A percentile compares a stretch with the other conserved stretches of the same genome.
phyloP scores from a whole-genome alignment of 2,888 invertebrate species.

The Alsophila aescularia region DNA sequence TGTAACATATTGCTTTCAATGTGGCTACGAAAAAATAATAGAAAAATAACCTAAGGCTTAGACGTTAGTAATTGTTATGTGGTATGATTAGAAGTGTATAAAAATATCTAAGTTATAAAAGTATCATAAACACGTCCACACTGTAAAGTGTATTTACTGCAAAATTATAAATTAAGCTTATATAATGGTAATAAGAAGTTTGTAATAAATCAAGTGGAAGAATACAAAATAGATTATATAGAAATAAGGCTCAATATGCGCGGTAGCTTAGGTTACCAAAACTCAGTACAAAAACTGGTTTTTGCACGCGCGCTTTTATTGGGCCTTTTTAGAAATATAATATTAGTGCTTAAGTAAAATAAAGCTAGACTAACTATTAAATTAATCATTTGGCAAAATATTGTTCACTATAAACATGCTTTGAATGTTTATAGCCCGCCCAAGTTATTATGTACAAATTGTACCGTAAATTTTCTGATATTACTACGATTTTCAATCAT shows the following conservation, averaged over 20 bases:
- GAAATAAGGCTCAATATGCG: too few species aligned
- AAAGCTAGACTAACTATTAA: background rate
- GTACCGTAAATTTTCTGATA: background rate
- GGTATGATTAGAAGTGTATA: slow-evolving; percentile 15
- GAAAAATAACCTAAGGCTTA: background rate
- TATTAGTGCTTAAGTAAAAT: background rate
- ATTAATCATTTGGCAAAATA: background rate
- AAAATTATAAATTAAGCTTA: slow-evolving; percentile 38
- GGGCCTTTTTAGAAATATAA: background rate
- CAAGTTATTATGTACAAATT: background rate
- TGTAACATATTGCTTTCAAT: slow-evolving; percentile 30
- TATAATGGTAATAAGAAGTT: slow-evolving; percentile 28
- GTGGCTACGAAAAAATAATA: slow-evolving; percentile 39
- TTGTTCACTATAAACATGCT: background rate
- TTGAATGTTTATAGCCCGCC: slow-evolving; percentile 9
- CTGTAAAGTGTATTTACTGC: slow-evolving; percentile 63
- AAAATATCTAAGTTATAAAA: slow-evolving; percentile 35
- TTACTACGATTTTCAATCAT: background rate
- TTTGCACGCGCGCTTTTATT: too few species aligned
- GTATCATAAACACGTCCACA: slow-evolving; percentile 78
- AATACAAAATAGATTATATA: slow-evolving; percentile 6
- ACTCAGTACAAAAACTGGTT: too few species aligned
- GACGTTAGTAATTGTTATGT: slow-evolving; percentile 26
- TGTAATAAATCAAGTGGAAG: slow-evolving; percentile 27
- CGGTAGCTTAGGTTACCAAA: too few species aligned